These are phyloP conservation scores for Pimephales promelas DNA, from an alignment of 2,113 vertebrate species.

Conservation along the genomic window DNA sequence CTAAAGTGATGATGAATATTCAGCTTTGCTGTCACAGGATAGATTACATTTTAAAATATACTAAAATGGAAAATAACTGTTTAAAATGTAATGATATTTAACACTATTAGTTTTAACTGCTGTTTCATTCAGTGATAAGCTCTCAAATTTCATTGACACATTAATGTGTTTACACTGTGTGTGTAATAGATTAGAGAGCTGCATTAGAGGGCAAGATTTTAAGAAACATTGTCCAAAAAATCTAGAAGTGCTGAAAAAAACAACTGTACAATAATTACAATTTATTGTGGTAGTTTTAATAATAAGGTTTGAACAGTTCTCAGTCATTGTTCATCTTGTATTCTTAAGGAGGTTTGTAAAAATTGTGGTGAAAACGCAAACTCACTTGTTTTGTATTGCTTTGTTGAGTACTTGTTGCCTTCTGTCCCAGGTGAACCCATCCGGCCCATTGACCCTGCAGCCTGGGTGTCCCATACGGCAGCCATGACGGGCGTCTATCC, in stretches of 20 bases:
- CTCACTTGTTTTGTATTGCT: neutral
- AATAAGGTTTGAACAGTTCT: neutral
- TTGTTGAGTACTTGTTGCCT: slow-evolving; percentile 52
- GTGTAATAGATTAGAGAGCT: neutral
- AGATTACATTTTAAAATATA: neutral
- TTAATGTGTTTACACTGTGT: no score
- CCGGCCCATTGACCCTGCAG: slow-evolving; percentile 94
- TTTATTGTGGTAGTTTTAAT: neutral
- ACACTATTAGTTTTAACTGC: neutral
- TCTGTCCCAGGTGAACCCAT: slow-evolving; percentile 89
- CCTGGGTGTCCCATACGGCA: slow-evolving; percentile 97
- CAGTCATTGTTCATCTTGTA: neutral
- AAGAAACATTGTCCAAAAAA: neutral
- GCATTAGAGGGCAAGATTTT: neutral
- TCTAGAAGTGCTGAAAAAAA: neutral
- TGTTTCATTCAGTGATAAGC: neutral
- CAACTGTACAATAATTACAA: neutral
- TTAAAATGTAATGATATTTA: neutral
- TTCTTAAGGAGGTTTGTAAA: neutral
- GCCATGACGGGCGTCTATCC: slow-evolving; percentile 98
- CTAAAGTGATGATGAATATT: neutral
- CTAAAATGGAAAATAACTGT: neutral
- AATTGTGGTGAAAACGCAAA: neutral
- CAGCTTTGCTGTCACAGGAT: neutral
- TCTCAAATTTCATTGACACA: neutral